Evolutionary conservation across 2,113 vertebrate genomes (phyloP).

Genomic region (Melanerpes aurifrons): DNA sequence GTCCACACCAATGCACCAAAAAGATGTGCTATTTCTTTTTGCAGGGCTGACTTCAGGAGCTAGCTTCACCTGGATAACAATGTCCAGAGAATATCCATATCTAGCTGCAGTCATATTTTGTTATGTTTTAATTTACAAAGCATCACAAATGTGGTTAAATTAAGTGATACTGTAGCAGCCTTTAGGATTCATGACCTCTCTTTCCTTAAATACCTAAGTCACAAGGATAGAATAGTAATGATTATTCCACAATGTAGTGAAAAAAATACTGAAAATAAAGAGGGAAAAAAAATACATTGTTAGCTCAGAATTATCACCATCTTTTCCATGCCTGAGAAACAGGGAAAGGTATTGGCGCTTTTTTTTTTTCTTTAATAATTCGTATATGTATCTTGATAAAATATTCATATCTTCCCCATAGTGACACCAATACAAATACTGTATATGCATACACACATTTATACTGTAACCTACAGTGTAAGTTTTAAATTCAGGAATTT

Average conservation of each 20-base stretch:
- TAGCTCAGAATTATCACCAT: neutral
- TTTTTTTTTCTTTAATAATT: neutral
- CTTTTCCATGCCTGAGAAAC: neutral
- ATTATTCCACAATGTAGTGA: neutral
- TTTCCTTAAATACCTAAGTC: neutral
- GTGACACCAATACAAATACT: neutral
- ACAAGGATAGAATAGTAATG: neutral
- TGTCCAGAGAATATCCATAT: neutral
- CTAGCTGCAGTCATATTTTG: neutral
- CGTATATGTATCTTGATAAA: neutral
- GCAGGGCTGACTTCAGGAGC: neutral
- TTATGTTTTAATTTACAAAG: neutral
- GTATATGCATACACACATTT: neutral
- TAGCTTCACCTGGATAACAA: neutral
- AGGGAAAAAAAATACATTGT: neutral
- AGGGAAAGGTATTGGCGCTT: neutral
- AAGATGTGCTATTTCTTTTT: neutral
- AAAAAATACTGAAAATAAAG: neutral
- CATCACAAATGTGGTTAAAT: neutral
- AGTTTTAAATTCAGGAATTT: neutral
- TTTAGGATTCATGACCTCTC: fast-evolving
- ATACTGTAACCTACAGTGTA: neutral
- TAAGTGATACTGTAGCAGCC: neutral
- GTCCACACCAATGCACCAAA: neutral
- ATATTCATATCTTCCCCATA: neutral